These are phyloP conservation scores for Mantis religiosa DNA, from an alignment of 2,888 invertebrate genomes.

Conservation along the genomic window DNA sequence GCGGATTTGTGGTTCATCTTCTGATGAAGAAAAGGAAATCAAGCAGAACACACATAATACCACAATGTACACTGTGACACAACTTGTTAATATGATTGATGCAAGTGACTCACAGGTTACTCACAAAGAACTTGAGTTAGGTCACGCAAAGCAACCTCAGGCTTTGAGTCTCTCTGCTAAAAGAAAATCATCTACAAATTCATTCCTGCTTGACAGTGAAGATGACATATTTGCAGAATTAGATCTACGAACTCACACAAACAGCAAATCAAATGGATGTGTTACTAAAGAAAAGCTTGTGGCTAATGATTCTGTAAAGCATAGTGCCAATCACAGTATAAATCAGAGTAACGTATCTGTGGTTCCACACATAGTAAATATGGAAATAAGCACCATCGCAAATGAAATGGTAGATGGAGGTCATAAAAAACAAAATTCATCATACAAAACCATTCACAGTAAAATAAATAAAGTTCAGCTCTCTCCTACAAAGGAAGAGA, in stretches of 20 bases:
- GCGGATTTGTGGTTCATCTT: neutral
- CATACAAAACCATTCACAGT: neutral
- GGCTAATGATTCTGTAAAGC: neutral
- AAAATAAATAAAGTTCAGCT: neutral
- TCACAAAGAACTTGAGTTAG: neutral
- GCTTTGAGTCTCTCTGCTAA: neutral
- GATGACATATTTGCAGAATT: neutral
- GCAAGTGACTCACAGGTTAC: neutral
- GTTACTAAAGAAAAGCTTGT: neutral
- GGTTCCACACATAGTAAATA: neutral
- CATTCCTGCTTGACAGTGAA: neutral
- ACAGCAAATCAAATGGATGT: neutral
- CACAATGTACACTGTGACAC: constrained; percentile 1
- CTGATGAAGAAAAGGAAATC: neutral
- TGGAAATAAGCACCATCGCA: neutral
- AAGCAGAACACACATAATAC: neutral
- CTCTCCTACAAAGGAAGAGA: neutral
- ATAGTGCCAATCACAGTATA: neutral
- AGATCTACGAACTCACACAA: neutral
- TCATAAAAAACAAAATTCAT: neutral
- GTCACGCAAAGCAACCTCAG: neutral
- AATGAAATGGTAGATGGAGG: neutral
- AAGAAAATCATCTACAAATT: neutral
- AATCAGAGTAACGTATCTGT: neutral
- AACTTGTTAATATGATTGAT: neutral